These are phyloP conservation scores for Nineta flava DNA, from an alignment of 2,888 invertebrate genomes.

Conservation along the genomic window DNA sequence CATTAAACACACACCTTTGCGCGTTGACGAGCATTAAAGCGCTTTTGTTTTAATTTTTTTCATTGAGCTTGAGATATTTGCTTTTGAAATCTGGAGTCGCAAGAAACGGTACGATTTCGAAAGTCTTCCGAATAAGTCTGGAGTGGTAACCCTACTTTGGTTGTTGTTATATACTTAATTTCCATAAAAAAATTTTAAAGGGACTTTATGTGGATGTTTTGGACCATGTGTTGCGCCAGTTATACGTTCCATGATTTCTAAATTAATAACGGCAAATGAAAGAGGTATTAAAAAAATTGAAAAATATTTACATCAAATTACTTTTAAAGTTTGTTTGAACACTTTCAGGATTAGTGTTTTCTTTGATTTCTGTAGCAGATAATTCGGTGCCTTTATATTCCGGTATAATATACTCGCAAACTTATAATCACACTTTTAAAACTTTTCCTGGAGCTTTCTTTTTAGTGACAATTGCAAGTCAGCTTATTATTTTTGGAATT, in stretches of 20 bases:
- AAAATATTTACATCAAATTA: background rate
- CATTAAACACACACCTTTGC: no score
- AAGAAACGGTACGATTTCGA: no score
- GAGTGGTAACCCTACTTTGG: no score
- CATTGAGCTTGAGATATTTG: no score
- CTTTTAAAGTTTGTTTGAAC: background rate
- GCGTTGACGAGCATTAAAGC: no score
- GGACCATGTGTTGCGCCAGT: constrained; percentile 67
- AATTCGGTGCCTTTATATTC: constrained; percentile 64
- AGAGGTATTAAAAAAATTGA: constrained; percentile 34
- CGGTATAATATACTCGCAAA: constrained; percentile 52
- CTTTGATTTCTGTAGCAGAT: constrained; percentile 62
- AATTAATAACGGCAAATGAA: constrained; percentile 52
- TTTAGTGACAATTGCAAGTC: constrained; percentile 54
- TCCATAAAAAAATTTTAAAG: constrained; percentile 23
- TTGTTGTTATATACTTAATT: no score
- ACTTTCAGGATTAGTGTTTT: constrained; percentile 53
- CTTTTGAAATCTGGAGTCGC: no score
- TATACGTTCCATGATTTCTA: constrained; percentile 67
- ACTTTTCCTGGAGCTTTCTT: constrained; percentile 45
- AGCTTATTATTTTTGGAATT: constrained; percentile 45
- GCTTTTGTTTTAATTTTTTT: no score
- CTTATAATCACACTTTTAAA: constrained; percentile 51
- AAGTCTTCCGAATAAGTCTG: no score
- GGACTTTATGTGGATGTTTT: constrained; percentile 54